phyloP scores from a whole-genome alignment of 2,797 vertebrate genomes.

The Orientallactaga sibirica region DNA sequence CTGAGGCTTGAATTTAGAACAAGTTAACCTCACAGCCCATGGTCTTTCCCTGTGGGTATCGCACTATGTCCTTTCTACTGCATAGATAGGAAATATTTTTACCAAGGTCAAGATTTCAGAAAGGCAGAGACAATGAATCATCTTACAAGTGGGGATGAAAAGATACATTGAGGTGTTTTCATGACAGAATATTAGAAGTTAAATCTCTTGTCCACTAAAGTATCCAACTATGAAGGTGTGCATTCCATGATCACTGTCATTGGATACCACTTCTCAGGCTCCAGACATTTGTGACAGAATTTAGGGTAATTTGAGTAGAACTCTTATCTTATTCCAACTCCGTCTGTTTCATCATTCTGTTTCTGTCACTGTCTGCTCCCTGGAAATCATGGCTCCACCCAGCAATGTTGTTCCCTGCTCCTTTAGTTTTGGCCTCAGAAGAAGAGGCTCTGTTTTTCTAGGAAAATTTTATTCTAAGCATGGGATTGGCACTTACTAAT shows the following conservation, averaged over 20 bases:
- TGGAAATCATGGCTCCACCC: no score
- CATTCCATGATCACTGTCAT: neutral
- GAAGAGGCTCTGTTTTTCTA: neutral
- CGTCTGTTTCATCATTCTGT: neutral
- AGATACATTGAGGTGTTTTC: neutral
- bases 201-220: neutral
- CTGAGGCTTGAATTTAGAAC: neutral
- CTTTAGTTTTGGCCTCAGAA: neutral
- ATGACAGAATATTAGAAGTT: neutral
- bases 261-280: neutral
- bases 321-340: neutral
- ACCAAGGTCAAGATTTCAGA: neutral
- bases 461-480: neutral
- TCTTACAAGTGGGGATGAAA: neutral
- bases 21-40: neutral
- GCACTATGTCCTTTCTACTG: neutral
- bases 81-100: neutral
- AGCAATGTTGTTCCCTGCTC: neutral
- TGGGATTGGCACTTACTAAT: neutral
- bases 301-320: neutral
- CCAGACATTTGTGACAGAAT: neutral
- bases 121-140: neutral
- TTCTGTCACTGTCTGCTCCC: no score
- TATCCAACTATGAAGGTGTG: neutral
- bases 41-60: neutral